A percentile compares a stretch with the other conserved stretches of the same genome.
Conservation (phyloP, 2,113 vertebrate species). For the Odontesthes bonariensis region DNA sequence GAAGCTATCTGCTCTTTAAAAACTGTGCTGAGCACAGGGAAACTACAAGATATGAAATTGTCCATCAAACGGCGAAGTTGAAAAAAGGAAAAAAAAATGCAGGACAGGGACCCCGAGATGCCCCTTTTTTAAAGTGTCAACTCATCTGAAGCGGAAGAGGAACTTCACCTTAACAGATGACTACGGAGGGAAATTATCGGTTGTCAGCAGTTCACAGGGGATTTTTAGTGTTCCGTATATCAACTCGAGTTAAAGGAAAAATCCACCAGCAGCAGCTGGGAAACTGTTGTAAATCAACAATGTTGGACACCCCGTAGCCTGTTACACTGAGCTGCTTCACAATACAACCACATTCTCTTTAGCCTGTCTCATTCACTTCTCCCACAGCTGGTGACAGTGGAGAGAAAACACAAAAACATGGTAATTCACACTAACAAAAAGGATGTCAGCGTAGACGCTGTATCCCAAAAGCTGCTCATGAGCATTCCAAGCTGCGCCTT, state of each 20-base stretch:
- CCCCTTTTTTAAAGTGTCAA: slow-evolving; percentile 52
- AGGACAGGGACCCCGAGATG: slow-evolving; percentile 45
- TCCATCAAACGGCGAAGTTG: slow-evolving; percentile 54
- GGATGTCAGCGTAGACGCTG: no score
- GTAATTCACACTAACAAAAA: not conserved
- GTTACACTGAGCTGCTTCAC: no score
- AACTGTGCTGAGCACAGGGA: slow-evolving; percentile 66
- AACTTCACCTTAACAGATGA: slow-evolving; percentile 55
- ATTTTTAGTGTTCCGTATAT: slow-evolving; percentile 44
- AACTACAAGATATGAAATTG: slow-evolving; percentile 67
- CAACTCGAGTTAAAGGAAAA: slow-evolving; percentile 18
- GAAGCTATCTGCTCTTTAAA: slow-evolving; percentile 64
- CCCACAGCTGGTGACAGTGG: not conserved
- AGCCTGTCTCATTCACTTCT: not conserved
- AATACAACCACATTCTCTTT: no score
- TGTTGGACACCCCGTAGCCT: not conserved
- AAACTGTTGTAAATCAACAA: slow-evolving; percentile 28
- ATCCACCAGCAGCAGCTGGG: slow-evolving; percentile 12
- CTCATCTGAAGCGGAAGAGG: slow-evolving; percentile 55
- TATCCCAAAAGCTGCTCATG: no score
- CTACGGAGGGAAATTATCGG: slow-evolving; percentile 39
- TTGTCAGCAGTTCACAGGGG: slow-evolving; percentile 57
- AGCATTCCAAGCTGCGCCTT: not conserved
- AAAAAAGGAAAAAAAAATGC: slow-evolving; percentile 4
- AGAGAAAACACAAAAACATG: not conserved